phyloP scores from a whole-genome alignment of 2,113 vertebrate species.

The Vireo altiloquus region DNA sequence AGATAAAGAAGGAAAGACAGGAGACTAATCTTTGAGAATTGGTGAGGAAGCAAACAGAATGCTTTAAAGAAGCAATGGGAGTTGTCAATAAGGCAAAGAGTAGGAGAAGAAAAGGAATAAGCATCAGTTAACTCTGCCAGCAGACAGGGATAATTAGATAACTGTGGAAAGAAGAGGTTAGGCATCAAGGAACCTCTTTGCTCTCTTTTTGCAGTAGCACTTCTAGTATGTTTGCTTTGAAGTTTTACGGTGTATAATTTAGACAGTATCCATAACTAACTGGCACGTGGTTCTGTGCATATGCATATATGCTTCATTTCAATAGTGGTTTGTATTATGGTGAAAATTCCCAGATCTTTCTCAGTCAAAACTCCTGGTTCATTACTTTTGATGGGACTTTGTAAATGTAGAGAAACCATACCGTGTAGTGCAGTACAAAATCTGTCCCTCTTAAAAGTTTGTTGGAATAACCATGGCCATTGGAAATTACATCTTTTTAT shows the following conservation, averaged over 20 bases:
- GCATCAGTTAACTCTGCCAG: not conserved
- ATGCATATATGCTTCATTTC: not conserved
- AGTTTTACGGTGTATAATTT: not conserved
- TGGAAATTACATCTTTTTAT: not conserved
- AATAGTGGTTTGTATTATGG: not conserved
- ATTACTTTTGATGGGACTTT: not conserved
- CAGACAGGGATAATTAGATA: not conserved
- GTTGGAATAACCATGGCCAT: not conserved
- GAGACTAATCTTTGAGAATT: not conserved
- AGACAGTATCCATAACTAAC: not conserved
- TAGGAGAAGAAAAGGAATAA: not conserved
- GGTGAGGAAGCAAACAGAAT: not conserved
- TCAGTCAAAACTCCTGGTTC: not conserved
- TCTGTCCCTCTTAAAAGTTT: not conserved
- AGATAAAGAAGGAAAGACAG: not conserved
- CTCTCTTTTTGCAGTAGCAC: not conserved
- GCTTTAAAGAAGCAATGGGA: not conserved
- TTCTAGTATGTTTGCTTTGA: not conserved
- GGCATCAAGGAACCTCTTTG: not conserved
- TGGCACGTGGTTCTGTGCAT: not conserved
- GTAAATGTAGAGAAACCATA: not conserved
- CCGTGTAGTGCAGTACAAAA: not conserved
- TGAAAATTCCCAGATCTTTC: not conserved
- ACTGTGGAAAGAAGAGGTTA: not conserved
- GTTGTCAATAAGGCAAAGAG: not conserved